Evolutionary conservation across 2,888 invertebrate genomes (phyloP).

Genomic region (Oscheius sp.): DNA sequence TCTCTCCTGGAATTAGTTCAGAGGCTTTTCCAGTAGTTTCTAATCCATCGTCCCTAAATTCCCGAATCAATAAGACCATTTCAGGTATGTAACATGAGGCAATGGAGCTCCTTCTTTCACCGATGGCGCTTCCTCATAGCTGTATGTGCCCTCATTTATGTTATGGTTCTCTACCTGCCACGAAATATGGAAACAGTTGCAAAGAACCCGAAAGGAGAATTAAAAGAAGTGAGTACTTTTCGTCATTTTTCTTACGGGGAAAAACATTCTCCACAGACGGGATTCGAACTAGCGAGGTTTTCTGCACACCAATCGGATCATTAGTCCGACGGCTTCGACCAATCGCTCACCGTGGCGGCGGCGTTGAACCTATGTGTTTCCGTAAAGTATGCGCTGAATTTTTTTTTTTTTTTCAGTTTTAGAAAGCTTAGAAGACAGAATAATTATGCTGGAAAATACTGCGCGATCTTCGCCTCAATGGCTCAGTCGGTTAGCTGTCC

Average conservation of each 20-base stretch:
- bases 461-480: too few relatives aligned
- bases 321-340: background rate
- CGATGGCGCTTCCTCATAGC: constrained; percentile 22
- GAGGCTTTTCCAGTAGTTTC: too few relatives aligned
- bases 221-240: background rate
- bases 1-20: background rate
- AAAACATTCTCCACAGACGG: background rate
- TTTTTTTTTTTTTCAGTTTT: too few relatives aligned
- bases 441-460: too few relatives aligned
- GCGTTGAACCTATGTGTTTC: background rate
- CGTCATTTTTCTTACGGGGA: background rate
- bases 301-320: background rate
- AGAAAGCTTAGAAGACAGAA: too few relatives aligned
- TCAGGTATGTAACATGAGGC: constrained; percentile 35
- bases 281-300: too few relatives aligned
- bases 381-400: too few relatives aligned
- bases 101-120: constrained; percentile 23
- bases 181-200: background rate
- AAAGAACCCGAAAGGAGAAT: too few relatives aligned
- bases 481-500: too few relatives aligned
- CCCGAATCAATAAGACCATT: background rate
- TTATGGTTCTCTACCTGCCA: constrained; percentile 4
- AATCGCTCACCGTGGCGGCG: background rate
- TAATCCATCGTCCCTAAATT: background rate
- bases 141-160: constrained; percentile 2